A percentile compares a stretch with the other conserved stretches of the same genome.
Conservation (phyloP, 92 coral and sea anemone species). For the Parazoanthus darwini region DNA sequence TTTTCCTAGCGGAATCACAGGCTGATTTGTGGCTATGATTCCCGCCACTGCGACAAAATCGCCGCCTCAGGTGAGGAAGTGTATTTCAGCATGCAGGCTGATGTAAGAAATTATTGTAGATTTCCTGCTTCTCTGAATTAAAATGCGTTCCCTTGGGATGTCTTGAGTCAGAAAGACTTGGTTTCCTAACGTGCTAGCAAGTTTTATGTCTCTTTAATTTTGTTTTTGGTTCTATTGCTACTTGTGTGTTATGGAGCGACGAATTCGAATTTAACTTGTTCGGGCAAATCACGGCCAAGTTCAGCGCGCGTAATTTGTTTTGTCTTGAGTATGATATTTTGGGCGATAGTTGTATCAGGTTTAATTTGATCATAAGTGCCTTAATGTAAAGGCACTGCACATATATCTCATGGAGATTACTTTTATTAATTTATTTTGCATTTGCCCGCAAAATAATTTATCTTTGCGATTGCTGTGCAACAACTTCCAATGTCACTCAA, state of each 20-base stretch:
- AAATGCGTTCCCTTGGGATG: slow-evolving; percentile 7
- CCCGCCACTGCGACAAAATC: slow-evolving; percentile 46
- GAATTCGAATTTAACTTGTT: neutral
- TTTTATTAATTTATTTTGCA: neutral
- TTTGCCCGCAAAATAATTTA: neutral
- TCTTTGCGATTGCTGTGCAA: neutral
- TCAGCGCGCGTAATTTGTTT: neutral
- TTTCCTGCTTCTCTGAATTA: neutral
- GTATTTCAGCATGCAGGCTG: slow-evolving; percentile 18
- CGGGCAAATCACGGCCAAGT: neutral
- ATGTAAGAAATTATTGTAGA: slow-evolving; percentile 5
- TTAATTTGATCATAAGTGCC: neutral
- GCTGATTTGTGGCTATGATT: slow-evolving; percentile 35
- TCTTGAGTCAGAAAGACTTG: neutral
- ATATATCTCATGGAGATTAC: neutral
- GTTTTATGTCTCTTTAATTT: neutral
- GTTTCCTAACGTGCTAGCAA: neutral
- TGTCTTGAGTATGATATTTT: neutral
- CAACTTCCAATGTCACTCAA: neutral
- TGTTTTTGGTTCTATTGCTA: neutral
- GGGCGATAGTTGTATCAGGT: neutral
- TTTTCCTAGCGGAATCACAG: slow-evolving; percentile 9
- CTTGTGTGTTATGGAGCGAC: neutral
- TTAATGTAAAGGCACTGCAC: neutral
- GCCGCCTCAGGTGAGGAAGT: slow-evolving; percentile 52